phyloP scores from a whole-genome alignment of 2,888 invertebrate genomes.

The Lepidocyrtoides sp. region DNA sequence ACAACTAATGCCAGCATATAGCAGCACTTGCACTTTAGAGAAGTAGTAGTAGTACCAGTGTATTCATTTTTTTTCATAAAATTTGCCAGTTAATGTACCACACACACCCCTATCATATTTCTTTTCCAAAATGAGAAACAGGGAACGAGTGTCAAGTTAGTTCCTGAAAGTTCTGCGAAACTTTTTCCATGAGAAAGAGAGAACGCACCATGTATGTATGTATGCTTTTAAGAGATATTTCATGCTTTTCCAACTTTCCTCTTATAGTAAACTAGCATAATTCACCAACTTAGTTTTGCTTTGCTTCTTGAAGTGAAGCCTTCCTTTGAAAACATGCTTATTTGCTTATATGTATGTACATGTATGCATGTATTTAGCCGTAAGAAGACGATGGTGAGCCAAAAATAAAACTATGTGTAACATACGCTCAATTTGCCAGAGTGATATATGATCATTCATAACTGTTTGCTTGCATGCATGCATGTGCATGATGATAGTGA shows the following conservation, averaged over 20 bases:
- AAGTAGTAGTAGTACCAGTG: neutral
- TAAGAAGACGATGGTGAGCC: neutral
- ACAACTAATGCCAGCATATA: neutral
- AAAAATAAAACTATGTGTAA: neutral
- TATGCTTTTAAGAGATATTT: neutral
- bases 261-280: constrained; percentile 4
- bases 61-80: constrained; percentile 3
- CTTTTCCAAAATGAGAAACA: constrained; percentile 1
- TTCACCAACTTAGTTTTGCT: neutral
- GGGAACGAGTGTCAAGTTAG: neutral
- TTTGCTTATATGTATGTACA: neutral
- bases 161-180: constrained; percentile 9
- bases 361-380: neutral
- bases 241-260: constrained; percentile 26
- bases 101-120: constrained; percentile 13
- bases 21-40: neutral
- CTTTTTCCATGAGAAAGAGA: neutral
- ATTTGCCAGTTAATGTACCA: constrained; percentile 3
- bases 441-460: constrained; percentile 17
- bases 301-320: neutral
- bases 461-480: neutral
- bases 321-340: no score
- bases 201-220: no score
- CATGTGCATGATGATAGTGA: neutral
- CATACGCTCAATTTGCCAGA: neutral